These are phyloP conservation scores for Speoplatyrhinus poulsoni DNA, from an alignment of 2,113 vertebrate genomes.

Conservation along the genomic window DNA sequence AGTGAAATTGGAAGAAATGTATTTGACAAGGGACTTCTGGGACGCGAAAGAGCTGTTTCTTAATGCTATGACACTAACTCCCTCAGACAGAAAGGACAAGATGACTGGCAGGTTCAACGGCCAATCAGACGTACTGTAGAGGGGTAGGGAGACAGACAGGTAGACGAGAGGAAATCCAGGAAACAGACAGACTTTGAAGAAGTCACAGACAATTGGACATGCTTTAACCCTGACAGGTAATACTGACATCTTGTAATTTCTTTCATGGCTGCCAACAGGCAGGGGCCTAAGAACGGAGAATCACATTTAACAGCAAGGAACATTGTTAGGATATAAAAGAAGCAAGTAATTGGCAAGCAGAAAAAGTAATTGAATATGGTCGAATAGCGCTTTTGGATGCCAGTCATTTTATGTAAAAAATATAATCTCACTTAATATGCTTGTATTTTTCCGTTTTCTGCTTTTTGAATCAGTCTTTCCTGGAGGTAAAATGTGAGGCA, in stretches of 20 bases:
- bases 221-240: neutral
- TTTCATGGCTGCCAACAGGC: constrained; percentile 34
- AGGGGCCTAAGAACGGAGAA: constrained; percentile 31
- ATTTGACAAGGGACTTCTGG: constrained; percentile 45
- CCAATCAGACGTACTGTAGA: neutral
- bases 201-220: neutral
- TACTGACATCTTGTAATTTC: neutral
- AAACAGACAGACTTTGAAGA: neutral
- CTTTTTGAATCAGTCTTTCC: constrained; percentile 38
- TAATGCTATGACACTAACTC: constrained; percentile 54
- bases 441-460: constrained; percentile 47
- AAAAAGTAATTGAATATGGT: constrained; percentile 45
- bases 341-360: constrained; percentile 42
- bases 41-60: constrained; percentile 25
- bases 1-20: constrained; percentile 54
- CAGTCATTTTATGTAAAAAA: constrained; percentile 60
- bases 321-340: constrained; percentile 38
- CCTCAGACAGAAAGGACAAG: constrained; percentile 38
- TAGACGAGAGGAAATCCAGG: constrained; percentile 1
- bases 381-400: constrained; percentile 37
- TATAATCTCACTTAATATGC: constrained; percentile 54
- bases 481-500: constrained; percentile 54
- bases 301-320: constrained; percentile 25
- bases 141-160: constrained; percentile 13
- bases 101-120: constrained; percentile 36